Base-by-base conservation (phyloP, 2,888 invertebrate genomes). In the Gastracanthus pulcherrimus region DNA sequence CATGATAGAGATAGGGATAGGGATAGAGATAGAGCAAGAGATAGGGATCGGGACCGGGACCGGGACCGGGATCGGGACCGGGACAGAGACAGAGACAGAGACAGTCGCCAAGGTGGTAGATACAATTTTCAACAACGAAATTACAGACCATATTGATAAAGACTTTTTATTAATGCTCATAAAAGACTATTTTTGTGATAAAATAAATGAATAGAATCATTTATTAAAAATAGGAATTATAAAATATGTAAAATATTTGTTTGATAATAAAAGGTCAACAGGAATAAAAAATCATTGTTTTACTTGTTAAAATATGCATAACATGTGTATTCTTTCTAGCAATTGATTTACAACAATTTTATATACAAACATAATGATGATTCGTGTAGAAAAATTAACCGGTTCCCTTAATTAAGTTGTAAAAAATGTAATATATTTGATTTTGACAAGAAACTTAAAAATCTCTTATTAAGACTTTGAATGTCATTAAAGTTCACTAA, bases 31-130 rank as follows among this genome's bases (percentile, higher is more conserved):
- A 31, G 34, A 31, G 16, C 3, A 1, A 71, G 75, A 11, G 64
- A 64, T n/a, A 75, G 75, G 6, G 36, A 34, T 9, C 19, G 72
- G 3, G 23, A 31, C 11, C 34, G 69, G 0, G 69, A 60, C 23
- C 38, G 62, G 4, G 72, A 79, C 1, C 48, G 62, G 36, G 55
- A 71, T 0, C 62, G 71, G 77, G 87, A 87, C 0, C 69, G 67
- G 11, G 82, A 86, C 13, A 76, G 84, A 41, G 64, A 58, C n/a
- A 80, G 69, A 51, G 55, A 70, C 26, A 64, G 66, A 60, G 60
- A 80, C 19, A n/a, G 13, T 51, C 84, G 85, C 26, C 83, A 85
- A 19, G 48, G 29, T 26, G 84, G 82, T 19, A 86, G 45, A 82
- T 83, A 85, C 71, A 80, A 83, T 29, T 31, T 45, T 16, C 81